These are phyloP conservation scores for Drosophila hydei DNA, from an alignment of 1,140 invertebrate genomes.

Conservation along the genomic window DNA sequence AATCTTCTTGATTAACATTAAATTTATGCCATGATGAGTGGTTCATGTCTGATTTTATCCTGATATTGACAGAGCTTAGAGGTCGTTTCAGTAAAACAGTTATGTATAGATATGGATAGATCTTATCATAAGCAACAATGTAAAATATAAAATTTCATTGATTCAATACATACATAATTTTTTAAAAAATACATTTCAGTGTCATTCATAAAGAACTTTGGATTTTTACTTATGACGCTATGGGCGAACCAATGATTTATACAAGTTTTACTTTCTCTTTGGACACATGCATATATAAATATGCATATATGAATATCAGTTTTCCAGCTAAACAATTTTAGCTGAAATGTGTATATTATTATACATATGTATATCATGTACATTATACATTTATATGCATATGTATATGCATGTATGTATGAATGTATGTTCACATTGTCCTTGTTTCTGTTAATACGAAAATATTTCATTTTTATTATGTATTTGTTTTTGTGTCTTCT, in stretches of 20 bases:
- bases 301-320: conserved; percentile 24
- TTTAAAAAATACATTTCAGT: no score
- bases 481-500: conserved; percentile 40
- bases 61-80: no score
- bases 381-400: no score
- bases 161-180: no score
- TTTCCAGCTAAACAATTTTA: conserved; percentile 39
- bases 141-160: no score
- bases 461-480: conserved; percentile 71
- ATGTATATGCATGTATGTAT: no score
- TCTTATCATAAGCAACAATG: no score
- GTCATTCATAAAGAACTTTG: background rate
- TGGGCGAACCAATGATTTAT: conserved; percentile 35
- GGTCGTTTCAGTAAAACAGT: no score
- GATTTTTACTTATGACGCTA: background rate
- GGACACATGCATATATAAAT: conserved; percentile 32
- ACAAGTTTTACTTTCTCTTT: conserved; percentile 44
- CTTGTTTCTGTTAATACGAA: conserved; percentile 26
- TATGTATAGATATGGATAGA: no score
- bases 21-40: no score
- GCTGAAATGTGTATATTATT: conserved; percentile 3
- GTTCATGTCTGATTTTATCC: no score
- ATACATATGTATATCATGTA: background rate
- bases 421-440: conserved; percentile 3
- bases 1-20: no score